phyloP scores from a whole-genome alignment of 2,888 invertebrate species.

The Scaptomyza polygonia region DNA sequence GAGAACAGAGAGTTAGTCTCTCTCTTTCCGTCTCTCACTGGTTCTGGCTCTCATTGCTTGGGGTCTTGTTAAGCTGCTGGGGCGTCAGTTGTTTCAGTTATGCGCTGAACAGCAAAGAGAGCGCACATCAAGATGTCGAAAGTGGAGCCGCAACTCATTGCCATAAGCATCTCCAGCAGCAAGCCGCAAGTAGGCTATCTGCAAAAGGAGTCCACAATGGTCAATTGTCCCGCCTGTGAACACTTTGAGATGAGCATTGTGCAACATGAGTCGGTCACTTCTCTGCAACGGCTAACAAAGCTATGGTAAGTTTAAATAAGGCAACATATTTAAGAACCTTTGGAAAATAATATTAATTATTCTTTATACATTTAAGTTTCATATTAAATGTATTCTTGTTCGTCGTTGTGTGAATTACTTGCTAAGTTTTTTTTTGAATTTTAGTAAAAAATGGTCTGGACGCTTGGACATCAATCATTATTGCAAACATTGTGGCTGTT shows the following conservation, averaged over 20 bases:
- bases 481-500: slow-evolving; percentile 82
- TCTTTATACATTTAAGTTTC: no score
- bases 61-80: slow-evolving; percentile 11
- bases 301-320: slow-evolving; percentile 67
- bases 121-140: slow-evolving; percentile 59
- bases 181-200: slow-evolving; percentile 74
- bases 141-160: slow-evolving; percentile 60
- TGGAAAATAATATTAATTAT: no score
- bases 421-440: no score
- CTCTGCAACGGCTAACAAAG: slow-evolving; percentile 70
- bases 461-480: slow-evolving; percentile 82
- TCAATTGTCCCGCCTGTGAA: slow-evolving; percentile 80
- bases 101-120: slow-evolving; percentile 19
- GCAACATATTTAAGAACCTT: no score
- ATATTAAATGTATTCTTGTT: no score
- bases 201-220: slow-evolving; percentile 66
- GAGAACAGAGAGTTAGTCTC: slow-evolving; percentile 4
- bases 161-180: slow-evolving; percentile 47
- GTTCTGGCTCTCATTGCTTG: slow-evolving; percentile 2
- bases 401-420: no score
- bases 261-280: slow-evolving; percentile 76
- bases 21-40: slow-evolving; percentile 4
- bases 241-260: slow-evolving; percentile 73
- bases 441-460: slow-evolving; percentile 73
- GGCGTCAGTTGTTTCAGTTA: slow-evolving; percentile 47